Evolutionary conservation across 1,140 invertebrate genomes (phyloP).

Genomic region (Meloidogyne chitwoodi): DNA sequence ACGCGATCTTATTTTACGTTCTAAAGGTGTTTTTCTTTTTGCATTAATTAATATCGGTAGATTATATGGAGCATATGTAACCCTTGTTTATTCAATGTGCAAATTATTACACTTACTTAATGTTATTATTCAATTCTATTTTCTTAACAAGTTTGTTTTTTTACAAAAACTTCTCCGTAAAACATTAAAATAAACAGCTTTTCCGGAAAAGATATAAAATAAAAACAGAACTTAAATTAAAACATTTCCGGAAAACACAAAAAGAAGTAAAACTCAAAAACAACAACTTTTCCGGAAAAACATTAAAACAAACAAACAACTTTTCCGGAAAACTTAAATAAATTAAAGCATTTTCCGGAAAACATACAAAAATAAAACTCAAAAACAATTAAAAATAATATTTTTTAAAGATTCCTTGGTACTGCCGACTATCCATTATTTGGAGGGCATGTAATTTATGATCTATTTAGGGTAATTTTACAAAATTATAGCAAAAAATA

Average conservation of each 20-base stretch:
- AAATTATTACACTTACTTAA: slow-evolving; percentile 64
- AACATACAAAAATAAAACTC: too few species aligned
- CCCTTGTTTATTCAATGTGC: slow-evolving; percentile 61
- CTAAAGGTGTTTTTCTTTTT: slow-evolving; percentile 52
- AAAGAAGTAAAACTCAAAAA: too few species aligned
- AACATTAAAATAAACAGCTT: too few species aligned
- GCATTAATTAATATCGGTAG: slow-evolving; percentile 47
- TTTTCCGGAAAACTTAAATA: too few species aligned
- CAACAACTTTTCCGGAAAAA: too few species aligned
- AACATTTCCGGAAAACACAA: too few species aligned
- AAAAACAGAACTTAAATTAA: too few species aligned
- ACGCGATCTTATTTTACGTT: slow-evolving; percentile 43
- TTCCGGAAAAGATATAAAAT: too few species aligned
- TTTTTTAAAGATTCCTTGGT: slow-evolving; percentile 62
- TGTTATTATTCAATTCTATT: slow-evolving; percentile 64
- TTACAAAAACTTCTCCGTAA: neutral
- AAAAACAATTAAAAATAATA: too few species aligned
- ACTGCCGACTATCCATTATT: slow-evolving; percentile 64
- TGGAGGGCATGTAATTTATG: slow-evolving; percentile 63
- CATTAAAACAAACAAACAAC: too few species aligned
- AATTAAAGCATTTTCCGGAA: too few species aligned
- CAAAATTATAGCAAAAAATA: slow-evolving; percentile 4
- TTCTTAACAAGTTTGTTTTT: slow-evolving; percentile 60
- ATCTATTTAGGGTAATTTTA: slow-evolving; percentile 58
- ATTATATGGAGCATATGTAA: slow-evolving; percentile 38